Base-by-base conservation (phyloP, 2,888 invertebrate genomes). In the Athrips mouffetella region DNA sequence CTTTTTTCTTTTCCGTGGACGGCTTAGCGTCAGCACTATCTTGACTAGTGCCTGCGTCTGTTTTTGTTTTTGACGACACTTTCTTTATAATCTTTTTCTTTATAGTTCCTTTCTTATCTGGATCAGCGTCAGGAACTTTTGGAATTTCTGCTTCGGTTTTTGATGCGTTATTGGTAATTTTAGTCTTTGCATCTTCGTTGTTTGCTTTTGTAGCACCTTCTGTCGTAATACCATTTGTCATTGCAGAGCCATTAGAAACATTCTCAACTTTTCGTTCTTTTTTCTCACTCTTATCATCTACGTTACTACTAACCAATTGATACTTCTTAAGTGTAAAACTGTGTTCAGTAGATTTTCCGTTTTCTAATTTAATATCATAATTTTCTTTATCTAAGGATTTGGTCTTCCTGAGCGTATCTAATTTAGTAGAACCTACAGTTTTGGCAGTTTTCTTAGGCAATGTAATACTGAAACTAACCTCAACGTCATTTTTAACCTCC, bases 61-160 rank as follows among this genome's bases (percentile, higher is more conserved):
- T 73, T 68, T 88, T 88, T 46, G 87, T 74, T 70, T 88, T 87
- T 6, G 86, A 81, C 33, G 87, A 79, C 54, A 86, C 86, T 70
- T 88, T 87, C 57, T 72, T 80, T 18, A 87, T 75, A 25, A 87
- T 75, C 67, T 85, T 88, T 70, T 87, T 88, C 73, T 86, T 88
- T 27, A 83, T 66, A 5, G 80, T 79, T 15, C 71, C 73, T 65
- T 87, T 88, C 69, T 84, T 86, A 62, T 83, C 82, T 51, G 60
- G 54, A 35, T 81, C 81, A 11, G 54, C 52, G 42, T 85, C 83
- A 16, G 52, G 51, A 11, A 65, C 47, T 59, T 78, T 84, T 13
- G 56, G 48, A 45, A 65, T 67, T 0, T 51, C 39, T 50, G 76
- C 76, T 48, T 78, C 83, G 56, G 69, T 79, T 52, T 73, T 74